Conservation (phyloP, 2,888 invertebrate genomes). For the Meiosimyza platycephala region DNA sequence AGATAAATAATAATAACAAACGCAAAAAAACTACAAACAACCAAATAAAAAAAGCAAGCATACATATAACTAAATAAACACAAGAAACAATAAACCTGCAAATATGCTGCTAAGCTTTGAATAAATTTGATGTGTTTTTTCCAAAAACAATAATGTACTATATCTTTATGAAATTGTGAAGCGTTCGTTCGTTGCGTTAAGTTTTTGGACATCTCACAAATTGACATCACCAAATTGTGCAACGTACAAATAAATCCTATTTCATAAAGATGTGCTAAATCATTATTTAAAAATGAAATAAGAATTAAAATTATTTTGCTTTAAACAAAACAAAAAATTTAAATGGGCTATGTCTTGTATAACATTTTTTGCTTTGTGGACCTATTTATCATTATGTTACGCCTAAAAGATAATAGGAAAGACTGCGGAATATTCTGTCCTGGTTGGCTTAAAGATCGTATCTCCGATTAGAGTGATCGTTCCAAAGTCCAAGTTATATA, state of each 20-base stretch:
- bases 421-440: too few relatives aligned
- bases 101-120: conserved; percentile 15
- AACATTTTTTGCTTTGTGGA: too few relatives aligned
- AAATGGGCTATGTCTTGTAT: not conserved
- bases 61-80: conserved; percentile 42
- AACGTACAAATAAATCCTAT: too few relatives aligned
- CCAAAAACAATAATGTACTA: not conserved
- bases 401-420: too few relatives aligned
- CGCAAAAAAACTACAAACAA: conserved; percentile 28
- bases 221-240: too few relatives aligned
- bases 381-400: too few relatives aligned
- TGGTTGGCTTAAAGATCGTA: too few relatives aligned
- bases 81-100: conserved; percentile 6
- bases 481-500: too few relatives aligned
- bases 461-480: too few relatives aligned
- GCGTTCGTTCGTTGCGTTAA: too few relatives aligned
- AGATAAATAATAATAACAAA: conserved; percentile 37
- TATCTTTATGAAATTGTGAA: conserved; percentile 5
- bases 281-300: not conserved
- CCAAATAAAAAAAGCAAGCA: conserved; percentile 41
- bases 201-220: too few relatives aligned
- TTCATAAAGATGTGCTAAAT: not conserved
- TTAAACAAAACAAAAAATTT: conserved; percentile 18
- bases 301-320: conserved; percentile 33
- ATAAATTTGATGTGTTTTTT: conserved; percentile 19